Evolutionary conservation across 1,140 invertebrate genomes (phyloP), one percentile per base, ranked within the genome.

Genomic region (Atta texana): DNA sequence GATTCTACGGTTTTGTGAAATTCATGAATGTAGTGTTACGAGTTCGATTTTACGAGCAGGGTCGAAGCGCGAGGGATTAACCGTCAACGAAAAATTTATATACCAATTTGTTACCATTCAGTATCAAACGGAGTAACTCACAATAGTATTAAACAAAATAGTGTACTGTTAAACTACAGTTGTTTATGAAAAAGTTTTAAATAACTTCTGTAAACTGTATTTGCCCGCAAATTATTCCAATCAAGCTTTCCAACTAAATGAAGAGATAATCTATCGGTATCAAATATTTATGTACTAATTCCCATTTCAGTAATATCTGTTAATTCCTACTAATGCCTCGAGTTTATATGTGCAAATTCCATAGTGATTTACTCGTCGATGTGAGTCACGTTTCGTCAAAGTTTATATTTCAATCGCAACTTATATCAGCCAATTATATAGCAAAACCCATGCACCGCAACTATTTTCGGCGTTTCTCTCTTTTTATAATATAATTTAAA

Each of bases 1-100:
- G 18, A 59, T 44, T 44, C 28, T 72, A 71, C 16, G 63, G 14
- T 72, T 72, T 82, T 82, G 53, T 14, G 71, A 81, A 81, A 82
- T 72, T 69, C 49, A 71, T 12, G 39, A 34, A 34, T 44, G 24
- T 57, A 49, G 28, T 53, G 18, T 80, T 69, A 57, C 39, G 64
- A 55, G 78, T 53, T 31, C 44, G 61, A 4, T 57, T 39, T 71
- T 81, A 71, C 51, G 21, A 57, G 31, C 10, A 6, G 8, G 10
- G 2, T 49, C 64, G 31, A 21, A 28, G 12, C 21, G 66, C 21
- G 66, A n/a, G 21, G 53, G 34, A 44, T 55, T 81, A 59, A 55
- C 53, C 14, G 49, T 16, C n/a, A 7, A 6, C 34, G 12, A 82
- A 72, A 71, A 18, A 82, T 44, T 82, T 57, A 59, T 44, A 69